Base-by-base conservation (phyloP, 2,113 vertebrate genomes). In the Ophiodon elongatus region DNA sequence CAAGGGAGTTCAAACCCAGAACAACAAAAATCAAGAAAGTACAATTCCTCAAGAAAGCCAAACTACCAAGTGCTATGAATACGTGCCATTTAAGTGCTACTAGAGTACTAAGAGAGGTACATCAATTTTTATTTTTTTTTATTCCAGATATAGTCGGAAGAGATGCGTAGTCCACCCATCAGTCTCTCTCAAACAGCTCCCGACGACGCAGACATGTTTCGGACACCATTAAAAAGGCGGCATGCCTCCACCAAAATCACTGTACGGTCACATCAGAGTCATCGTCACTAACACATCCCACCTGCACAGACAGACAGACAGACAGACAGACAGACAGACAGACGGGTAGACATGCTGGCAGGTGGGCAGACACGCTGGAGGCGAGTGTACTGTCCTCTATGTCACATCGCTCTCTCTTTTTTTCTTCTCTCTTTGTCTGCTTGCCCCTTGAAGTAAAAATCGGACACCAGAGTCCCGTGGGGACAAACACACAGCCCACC, bases 401-500 rank as follows among this genome's bases (percentile, higher is more conserved):
- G 59, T 81, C 69, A 68, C 41, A 76, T 70, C 31, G 65, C 76
- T 35, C 62, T 59, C 17, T 37, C 25, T 47, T 43, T 65, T 72
- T 68, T 41, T 82, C 31, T 45, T 69, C 59, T 47, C 19, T 77
- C 33, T 45, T 43, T 70, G 72, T 75, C 82, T 82, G 80, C 23
- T 79, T 73, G 79, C 52, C 76, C 87, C 70, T 81, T 79, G 17
- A 75, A 85, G 71, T 47, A 74, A 57, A 76, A 72, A 78, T 73
- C 37, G 57, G 76, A 81, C 68, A 69, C 25, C 68, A 76, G 23
- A 76, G 57, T 33, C 45, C 19, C 19, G 52, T n/a, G 47, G 29
- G 29, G 17, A 79, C 21, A 65, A 39, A 56, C 41, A 76, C 64
- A 63, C 23, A 79, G 41, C 35, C 59, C 68, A 37, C 29, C 69